Base-by-base conservation (phyloP, 2,888 invertebrate genomes). In the Trichogramma dendrolimi region DNA sequence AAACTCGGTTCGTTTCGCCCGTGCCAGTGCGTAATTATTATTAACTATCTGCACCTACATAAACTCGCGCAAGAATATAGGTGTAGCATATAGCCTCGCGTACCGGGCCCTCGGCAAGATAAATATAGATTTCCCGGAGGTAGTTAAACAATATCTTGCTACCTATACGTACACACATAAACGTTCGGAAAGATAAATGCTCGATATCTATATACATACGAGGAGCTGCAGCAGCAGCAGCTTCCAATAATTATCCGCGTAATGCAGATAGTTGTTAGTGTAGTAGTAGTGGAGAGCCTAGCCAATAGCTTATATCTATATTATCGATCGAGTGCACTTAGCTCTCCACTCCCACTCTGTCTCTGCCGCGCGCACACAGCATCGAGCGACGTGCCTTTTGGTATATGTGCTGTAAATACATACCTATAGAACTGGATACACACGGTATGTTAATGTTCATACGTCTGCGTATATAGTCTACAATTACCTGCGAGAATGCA, bases 161-260 rank as follows among this genome's bases (percentile, higher is more conserved):
- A 51, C 52, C 55, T 48, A 61, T 44, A 64, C 58, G 48, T 48
- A 42, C 51, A 61, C 64, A 55, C 55, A 50, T 42, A 38, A 57
- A 41, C 27, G 27, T 50, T 44, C 49, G 43, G 50, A 42, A 40
- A 42, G 48, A 56, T 39, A 46, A 40, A 56, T 41, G 48, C 41
- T 52, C 47, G 61, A 61, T 54, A 47, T 5, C 47, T 8, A 47
- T 11, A 11, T 47, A 47, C 10, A 6, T 8, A 47, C 4, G 47
- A 11, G 47, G 1, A 47, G 5, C 10, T 6, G 11, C 11, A 11
- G 8, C 8, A 40, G 10, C 44, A 48, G 49, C 46, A 55, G 39
- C 58, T 55, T 44, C 27, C 53, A 49, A 60, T 63, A 60, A 63
- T 63, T 57, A 60, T 44, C 52, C 46, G 46, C 39, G 41, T 46